A percentile compares a stretch with the other conserved stretches of the same genome.
phyloP scores from a whole-genome alignment of 2,113 vertebrate genomes.

The Alligator sinensis region DNA sequence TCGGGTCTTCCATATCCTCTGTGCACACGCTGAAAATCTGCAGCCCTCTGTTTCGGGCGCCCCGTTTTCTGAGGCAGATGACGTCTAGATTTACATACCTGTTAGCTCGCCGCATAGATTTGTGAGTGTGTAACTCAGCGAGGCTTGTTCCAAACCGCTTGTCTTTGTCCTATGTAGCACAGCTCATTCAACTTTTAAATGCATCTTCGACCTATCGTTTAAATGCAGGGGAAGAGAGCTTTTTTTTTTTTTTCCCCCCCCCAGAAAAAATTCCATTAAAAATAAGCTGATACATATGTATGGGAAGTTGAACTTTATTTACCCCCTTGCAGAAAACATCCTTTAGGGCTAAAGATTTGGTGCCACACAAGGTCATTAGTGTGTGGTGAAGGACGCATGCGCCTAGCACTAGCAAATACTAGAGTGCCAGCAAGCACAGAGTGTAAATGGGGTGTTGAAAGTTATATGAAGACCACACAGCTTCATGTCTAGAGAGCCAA shows the following conservation, averaged over 20 bases:
- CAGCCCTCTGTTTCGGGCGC: conserved; percentile 5
- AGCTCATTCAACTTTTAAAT: conserved; percentile 47
- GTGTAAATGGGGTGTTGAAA: conserved; percentile 41
- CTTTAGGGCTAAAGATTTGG: conserved; percentile 41
- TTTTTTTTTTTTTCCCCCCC: background rate
- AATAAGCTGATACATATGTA: conserved; percentile 46
- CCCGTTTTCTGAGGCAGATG: conserved; percentile 30
- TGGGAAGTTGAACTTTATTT: conserved; percentile 29
- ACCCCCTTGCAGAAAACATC: conserved; percentile 40
- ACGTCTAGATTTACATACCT: conserved; percentile 23
- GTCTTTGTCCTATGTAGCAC: conserved; percentile 11
- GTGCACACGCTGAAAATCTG: background rate
- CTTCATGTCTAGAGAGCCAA: conserved; percentile 36
- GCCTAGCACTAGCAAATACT: conserved; percentile 1
- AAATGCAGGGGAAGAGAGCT: conserved; percentile 46
- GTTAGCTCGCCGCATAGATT: conserved; percentile 26
- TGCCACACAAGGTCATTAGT: conserved; percentile 21
- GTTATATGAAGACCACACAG: conserved; percentile 37
- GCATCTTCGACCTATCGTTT: conserved; percentile 23
- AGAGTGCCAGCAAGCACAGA: background rate
- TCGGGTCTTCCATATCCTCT: conserved; percentile 27
- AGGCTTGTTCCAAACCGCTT: conserved; percentile 33
- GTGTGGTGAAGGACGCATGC: background rate
- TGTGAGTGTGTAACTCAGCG: conserved; percentile 18
- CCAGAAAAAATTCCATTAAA: conserved; percentile 42